Conservation (phyloP, 2,888 invertebrate genomes). For the Amiota mariae region DNA sequence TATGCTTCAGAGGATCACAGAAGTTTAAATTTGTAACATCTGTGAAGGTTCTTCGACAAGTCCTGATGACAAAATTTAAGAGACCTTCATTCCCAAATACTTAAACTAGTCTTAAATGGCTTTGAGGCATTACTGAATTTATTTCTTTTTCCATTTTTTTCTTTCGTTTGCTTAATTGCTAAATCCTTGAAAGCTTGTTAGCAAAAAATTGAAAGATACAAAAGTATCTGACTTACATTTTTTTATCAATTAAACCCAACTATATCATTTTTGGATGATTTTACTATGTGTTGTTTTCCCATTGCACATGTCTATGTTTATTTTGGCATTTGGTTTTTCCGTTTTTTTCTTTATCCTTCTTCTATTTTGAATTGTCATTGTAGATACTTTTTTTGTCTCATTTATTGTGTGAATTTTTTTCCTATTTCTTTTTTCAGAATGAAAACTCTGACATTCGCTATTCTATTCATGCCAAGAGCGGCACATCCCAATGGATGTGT, state of each 20-base stretch:
- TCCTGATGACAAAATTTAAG: too few relatives aligned
- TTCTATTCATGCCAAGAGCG: conserved; percentile 31
- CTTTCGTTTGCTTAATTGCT: too few relatives aligned
- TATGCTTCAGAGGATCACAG: too few relatives aligned
- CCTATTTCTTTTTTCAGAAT: too few relatives aligned
- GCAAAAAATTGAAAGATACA: not conserved
- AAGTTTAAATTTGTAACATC: too few relatives aligned
- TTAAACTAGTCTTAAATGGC: too few relatives aligned
- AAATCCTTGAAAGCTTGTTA: not conserved
- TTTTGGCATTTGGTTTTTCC: conserved; percentile 12
- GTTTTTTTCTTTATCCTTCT: too few relatives aligned
- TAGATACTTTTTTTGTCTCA: conserved; percentile 41
- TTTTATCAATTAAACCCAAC: conserved; percentile 14
- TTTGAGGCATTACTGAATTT: too few relatives aligned
- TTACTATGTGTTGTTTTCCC: not conserved
- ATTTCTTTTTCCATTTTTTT: too few relatives aligned
- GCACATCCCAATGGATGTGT: conserved; percentile 31
- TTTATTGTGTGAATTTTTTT: too few relatives aligned
- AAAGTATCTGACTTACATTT: not conserved
- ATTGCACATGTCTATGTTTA: conserved; percentile 24
- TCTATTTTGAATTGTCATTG: conserved; percentile 11
- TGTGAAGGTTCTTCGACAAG: too few relatives aligned
- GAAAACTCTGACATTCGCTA: not conserved
- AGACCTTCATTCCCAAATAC: too few relatives aligned
- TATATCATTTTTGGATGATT: not conserved